Evolutionary conservation across 1,140 invertebrate species (phyloP).

Genomic region (Brachionus sp.): DNA sequence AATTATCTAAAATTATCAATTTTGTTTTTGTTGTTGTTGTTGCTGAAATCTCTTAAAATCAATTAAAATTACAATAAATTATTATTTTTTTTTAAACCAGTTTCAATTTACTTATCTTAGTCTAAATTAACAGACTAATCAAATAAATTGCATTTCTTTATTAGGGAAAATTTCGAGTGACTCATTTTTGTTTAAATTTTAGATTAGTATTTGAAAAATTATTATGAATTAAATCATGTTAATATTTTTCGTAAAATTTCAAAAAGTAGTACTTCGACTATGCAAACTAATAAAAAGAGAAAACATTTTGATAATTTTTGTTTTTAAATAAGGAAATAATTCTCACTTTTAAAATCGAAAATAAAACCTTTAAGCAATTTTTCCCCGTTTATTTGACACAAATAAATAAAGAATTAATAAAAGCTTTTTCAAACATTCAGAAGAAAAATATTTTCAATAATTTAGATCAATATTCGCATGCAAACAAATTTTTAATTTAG

Average conservation of each 20-base stretch:
- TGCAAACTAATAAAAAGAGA: background rate
- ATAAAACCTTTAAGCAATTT: background rate
- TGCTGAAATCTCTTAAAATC: background rate
- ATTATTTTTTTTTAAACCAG: background rate
- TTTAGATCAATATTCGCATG: background rate
- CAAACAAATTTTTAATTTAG: background rate
- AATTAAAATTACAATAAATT: constrained; percentile 23
- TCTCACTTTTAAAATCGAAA: background rate
- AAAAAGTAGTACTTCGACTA: background rate
- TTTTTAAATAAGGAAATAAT: background rate
- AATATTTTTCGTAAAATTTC: background rate
- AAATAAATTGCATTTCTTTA: background rate
- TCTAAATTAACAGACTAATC: background rate
- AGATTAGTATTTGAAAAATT: background rate
- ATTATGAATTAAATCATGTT: background rate
- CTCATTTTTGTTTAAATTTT: background rate
- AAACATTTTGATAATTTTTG: background rate
- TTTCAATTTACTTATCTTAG: background rate
- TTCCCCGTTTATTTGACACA: background rate
- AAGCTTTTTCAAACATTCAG: background rate
- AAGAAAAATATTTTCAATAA: background rate
- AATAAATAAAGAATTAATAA: background rate
- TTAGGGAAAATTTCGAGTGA: background rate
- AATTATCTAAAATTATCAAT: background rate
- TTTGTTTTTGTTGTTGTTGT: background rate